Evolutionary conservation across 2,113 vertebrate genomes (phyloP).

Genomic region (Heteronetta atricapilla): DNA sequence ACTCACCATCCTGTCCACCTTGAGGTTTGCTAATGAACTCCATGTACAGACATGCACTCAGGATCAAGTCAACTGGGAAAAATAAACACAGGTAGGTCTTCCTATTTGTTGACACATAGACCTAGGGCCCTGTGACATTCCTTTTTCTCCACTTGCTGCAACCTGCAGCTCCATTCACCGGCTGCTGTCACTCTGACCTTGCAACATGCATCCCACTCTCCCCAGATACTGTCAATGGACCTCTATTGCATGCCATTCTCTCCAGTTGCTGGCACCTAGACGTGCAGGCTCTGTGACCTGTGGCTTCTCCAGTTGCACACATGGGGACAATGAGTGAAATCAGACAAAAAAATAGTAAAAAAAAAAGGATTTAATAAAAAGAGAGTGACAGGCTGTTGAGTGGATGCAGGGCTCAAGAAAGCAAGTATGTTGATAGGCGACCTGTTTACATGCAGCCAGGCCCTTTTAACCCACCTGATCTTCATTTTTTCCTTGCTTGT

Average conservation of each 20-base stretch:
- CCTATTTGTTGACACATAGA: neutral
- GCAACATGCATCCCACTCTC: neutral
- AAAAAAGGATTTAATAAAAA: neutral
- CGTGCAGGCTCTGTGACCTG: neutral
- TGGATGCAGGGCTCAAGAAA: neutral
- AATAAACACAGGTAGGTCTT: rapidly evolving
- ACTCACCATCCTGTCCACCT: neutral
- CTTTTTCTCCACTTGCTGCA: neutral
- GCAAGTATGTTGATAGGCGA: neutral
- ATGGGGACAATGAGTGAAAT: neutral
- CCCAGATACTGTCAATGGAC: neutral
- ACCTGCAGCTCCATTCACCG: neutral
- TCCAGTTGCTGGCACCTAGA: neutral
- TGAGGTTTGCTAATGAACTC: neutral
- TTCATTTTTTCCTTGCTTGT: neutral
- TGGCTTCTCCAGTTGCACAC: neutral
- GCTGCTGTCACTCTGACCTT: neutral
- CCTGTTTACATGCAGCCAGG: neutral
- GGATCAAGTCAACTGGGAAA: neutral
- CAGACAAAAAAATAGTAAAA: neutral
- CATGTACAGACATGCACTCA: rapidly evolving
- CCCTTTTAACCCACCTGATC: neutral
- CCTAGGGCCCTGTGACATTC: neutral
- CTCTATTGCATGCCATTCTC: neutral
- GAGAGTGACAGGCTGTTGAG: neutral